These are phyloP conservation scores for Polyergus mexicanus DNA, from an alignment of 1,140 invertebrate genomes.

Conservation along the genomic window DNA sequence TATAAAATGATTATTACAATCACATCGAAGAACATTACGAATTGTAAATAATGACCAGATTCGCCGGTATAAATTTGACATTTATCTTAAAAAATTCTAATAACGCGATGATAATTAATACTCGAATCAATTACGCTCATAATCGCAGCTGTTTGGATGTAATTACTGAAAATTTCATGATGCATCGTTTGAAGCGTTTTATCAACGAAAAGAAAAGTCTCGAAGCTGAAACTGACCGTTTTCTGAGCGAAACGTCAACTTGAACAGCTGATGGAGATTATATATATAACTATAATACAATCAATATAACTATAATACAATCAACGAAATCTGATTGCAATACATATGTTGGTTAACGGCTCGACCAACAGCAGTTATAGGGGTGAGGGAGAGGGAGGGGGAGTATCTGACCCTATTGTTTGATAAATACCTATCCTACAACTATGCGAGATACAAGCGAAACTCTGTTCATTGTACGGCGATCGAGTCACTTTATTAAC, in stretches of 20 bases:
- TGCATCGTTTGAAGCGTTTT: not conserved
- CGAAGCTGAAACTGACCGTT: not conserved
- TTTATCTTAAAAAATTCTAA: not conserved
- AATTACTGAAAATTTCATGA: not conserved
- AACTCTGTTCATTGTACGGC: constrained; percentile 47
- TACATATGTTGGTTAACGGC: constrained; percentile 51
- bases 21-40: not conserved
- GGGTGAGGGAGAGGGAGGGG: constrained; percentile 31
- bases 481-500: constrained; percentile 55
- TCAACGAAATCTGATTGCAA: constrained; percentile 49
- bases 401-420: constrained; percentile 45
- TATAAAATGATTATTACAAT: not conserved
- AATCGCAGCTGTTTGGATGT: not conserved
- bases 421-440: constrained; percentile 58
- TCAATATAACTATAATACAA: constrained; percentile 33
- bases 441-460: constrained; percentile 54
- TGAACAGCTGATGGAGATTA: constrained; percentile 39
- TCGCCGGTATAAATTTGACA: not conserved
- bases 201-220: not conserved
- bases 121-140: not conserved
- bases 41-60: not conserved
- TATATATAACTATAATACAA: constrained; percentile 26
- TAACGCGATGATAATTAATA: not conserved
- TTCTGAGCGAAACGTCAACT: constrained; percentile 14
- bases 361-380: constrained; percentile 39